A percentile compares a stretch with the other conserved stretches of the same genome.
Conservation (phyloP, 2,797 vertebrate species). For the Coranthus polyacanthus region DNA sequence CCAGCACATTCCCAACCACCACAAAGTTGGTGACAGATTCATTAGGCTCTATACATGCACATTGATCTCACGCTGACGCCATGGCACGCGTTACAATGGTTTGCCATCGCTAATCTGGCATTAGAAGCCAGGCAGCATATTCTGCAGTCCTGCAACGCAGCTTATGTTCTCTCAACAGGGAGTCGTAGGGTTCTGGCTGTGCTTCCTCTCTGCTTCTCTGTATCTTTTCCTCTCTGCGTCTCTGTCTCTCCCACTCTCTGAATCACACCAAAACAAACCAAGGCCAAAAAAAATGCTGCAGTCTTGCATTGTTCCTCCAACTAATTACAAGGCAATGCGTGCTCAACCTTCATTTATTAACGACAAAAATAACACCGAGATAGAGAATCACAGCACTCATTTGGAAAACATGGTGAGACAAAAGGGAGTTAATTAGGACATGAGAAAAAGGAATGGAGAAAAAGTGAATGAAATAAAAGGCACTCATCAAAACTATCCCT, state of each 20-base stretch:
- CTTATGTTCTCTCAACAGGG: conserved; percentile 86
- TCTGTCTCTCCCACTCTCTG: conserved; percentile 40
- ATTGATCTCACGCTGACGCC: conserved; percentile 59
- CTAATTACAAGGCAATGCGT: conserved; percentile 80
- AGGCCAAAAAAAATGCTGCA: conserved; percentile 78
- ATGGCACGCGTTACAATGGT: conserved; percentile 70
- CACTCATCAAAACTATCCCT: conserved; percentile 68
- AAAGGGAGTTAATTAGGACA: conserved; percentile 81
- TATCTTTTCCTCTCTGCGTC: conserved; percentile 23
- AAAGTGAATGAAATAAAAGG: conserved; percentile 67
- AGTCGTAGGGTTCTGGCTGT: conserved; percentile 76
- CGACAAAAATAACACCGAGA: conserved; percentile 71
- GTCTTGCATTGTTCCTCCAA: conserved; percentile 79
- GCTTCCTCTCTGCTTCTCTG: conserved; percentile 50
- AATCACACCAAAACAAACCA: conserved; percentile 70
- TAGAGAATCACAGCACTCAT: conserved; percentile 71
- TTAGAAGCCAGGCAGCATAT: conserved; percentile 78
- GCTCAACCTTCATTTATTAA: conserved; percentile 77
- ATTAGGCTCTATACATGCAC: conserved; percentile 61
- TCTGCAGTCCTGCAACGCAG: conserved; percentile 80
- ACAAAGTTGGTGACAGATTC: conserved; percentile 62
- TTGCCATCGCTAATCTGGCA: conserved; percentile 83
- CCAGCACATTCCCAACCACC: conserved; percentile 29
- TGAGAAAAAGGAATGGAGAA: conserved; percentile 46
- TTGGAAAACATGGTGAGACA: conserved; percentile 77